These are phyloP conservation scores for Taenaris catops DNA, from an alignment of 2,888 invertebrate genomes.

Conservation along the genomic window DNA sequence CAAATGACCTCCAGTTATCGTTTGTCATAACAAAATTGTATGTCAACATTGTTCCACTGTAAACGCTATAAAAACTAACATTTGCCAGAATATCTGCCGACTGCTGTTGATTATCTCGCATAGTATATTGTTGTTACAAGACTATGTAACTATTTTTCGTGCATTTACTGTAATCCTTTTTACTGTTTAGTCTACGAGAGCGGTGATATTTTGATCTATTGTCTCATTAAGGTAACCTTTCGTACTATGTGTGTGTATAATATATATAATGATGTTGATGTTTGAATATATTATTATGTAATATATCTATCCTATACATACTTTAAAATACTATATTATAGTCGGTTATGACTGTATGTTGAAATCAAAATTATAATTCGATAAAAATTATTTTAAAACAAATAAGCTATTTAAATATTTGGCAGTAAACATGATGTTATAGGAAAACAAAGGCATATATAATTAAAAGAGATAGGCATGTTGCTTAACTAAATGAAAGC, in stretches of 20 bases:
- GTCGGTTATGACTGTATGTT: constrained; percentile 10
- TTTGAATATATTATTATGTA: constrained; percentile 50
- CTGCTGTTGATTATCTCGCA: constrained; percentile 50
- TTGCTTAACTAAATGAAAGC: no score
- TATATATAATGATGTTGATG: constrained; percentile 38
- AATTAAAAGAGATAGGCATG: no score
- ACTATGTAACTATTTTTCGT: constrained; percentile 76
- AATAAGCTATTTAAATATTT: no score
- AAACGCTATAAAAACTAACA: no score
- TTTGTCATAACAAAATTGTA: no score
- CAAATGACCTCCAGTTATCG: no score
- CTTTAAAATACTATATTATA: no score
- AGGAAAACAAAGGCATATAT: no score
- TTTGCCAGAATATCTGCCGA: constrained; percentile 38
- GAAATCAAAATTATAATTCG: no score
- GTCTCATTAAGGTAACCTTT: constrained; percentile 34
- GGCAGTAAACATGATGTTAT: no score
- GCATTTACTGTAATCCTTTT: constrained; percentile 77
- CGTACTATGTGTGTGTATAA: constrained; percentile 28
- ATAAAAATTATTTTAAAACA: no score
- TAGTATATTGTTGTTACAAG: constrained; percentile 54
- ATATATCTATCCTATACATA: constrained; percentile 31
- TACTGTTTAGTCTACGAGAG: constrained; percentile 64
- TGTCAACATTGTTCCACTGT: no score
- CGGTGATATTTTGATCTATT: constrained; percentile 73